These are phyloP conservation scores for Danio jaintianensis DNA, from an alignment of 2,797 vertebrate species.

Conservation along the genomic window DNA sequence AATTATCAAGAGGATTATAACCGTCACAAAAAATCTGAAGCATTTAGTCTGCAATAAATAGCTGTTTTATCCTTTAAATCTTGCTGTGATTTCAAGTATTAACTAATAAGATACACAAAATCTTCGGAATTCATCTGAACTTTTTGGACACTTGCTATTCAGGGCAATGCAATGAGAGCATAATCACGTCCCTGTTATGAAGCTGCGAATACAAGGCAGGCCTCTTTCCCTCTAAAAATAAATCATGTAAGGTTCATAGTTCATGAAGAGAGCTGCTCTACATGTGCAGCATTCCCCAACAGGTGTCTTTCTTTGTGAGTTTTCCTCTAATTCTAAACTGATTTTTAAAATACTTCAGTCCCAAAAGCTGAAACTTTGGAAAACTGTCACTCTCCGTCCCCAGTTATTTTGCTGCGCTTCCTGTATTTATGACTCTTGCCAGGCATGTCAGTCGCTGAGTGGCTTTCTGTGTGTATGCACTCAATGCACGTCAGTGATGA, in stretches of 20 bases:
- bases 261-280: neutral
- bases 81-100: neutral
- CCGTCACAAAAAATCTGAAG: neutral
- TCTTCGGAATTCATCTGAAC: neutral
- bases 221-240: neutral
- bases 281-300: constrained; percentile 6
- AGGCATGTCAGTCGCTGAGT: constrained; percentile 43
- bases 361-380: constrained; percentile 34
- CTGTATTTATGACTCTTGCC: constrained; percentile 48
- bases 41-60: neutral
- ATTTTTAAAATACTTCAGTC: constrained; percentile 28
- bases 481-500: constrained; percentile 42
- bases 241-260: neutral
- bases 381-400: constrained; percentile 17
- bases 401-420: constrained; percentile 1
- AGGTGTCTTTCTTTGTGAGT: constrained; percentile 11
- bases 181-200: neutral
- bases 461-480: constrained; percentile 48
- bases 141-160: neutral
- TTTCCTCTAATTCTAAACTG: constrained; percentile 12
- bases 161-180: neutral
- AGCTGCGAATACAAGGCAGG: neutral
- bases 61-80: neutral
- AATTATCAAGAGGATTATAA: no score
- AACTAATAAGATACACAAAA: neutral